Percentiles rank a stretch among this genome's conserved stretches.
These are phyloP conservation scores for Eutolmus rufibarbis DNA, from an alignment of 2,888 invertebrate genomes.

Conservation along the genomic window DNA sequence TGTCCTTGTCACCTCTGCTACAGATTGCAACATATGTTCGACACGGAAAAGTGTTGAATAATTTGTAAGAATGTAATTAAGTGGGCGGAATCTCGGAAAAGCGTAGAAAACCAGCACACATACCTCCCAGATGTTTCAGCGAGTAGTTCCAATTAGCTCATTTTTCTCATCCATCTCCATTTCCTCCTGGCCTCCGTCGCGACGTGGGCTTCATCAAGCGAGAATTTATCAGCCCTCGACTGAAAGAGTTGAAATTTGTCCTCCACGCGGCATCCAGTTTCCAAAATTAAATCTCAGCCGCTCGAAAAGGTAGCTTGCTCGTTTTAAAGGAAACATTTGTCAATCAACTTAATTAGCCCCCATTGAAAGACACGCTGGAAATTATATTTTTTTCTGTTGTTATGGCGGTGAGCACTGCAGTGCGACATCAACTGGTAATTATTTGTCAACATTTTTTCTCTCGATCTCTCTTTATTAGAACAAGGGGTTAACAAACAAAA, in stretches of 20 bases:
- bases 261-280: neutral
- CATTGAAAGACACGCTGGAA: conserved; percentile 25
- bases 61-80: conserved; percentile 48
- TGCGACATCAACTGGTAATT: neutral
- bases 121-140: neutral
- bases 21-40: conserved; percentile 45
- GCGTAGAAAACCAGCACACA: neutral
- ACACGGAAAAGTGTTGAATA: conserved; percentile 46
- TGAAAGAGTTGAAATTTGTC: conserved; percentile 17
- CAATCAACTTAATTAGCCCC: conserved; percentile 41
- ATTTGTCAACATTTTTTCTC: neutral
- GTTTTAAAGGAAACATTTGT: conserved; percentile 41
- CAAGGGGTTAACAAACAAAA: neutral
- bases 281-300: conserved; percentile 35
- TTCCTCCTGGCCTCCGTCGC: neutral
- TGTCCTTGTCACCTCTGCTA: conserved; percentile 41
- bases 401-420: neutral
- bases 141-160: conserved; percentile 32
- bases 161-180: conserved; percentile 38
- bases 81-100: conserved; percentile 41
- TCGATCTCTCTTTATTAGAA: neutral
- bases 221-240: neutral
- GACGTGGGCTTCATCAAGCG: neutral
- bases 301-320: conserved; percentile 5
- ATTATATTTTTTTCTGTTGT: neutral